phyloP scores from a whole-genome alignment of 2,797 vertebrate species.

The Tympanoctomys barrerae region DNA sequence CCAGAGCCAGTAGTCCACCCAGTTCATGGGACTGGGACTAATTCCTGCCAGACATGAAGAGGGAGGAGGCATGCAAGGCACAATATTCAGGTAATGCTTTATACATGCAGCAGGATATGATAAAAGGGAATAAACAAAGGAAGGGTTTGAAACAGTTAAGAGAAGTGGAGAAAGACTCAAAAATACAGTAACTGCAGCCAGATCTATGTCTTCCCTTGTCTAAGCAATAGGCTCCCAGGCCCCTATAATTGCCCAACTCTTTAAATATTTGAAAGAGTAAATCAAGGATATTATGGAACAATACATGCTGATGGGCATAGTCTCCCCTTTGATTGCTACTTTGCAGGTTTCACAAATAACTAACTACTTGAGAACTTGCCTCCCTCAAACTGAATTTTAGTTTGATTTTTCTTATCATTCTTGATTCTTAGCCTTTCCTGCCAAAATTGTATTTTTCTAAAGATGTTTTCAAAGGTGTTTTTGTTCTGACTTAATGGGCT shows the following conservation, averaged over 20 bases:
- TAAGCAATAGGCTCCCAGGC: neutral
- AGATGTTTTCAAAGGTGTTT: conserved; percentile 74
- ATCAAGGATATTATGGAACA: conserved; percentile 22
- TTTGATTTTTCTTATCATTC: conserved; percentile 66
- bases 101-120: rapidly evolving
- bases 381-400: conserved; percentile 65
- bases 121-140: neutral
- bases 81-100: neutral
- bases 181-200: neutral
- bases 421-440: conserved; percentile 72
- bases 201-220: neutral
- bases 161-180: conserved; percentile 12
- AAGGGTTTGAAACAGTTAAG: neutral
- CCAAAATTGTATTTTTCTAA: conserved; percentile 73
- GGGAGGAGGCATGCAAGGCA: neutral
- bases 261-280: conserved; percentile 46
- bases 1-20: neutral
- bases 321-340: conserved; percentile 38
- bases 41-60: neutral
- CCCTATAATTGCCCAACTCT: conserved; percentile 31
- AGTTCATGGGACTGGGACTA: neutral
- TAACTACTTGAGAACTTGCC: conserved; percentile 50
- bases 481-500: conserved; percentile 69
- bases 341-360: conserved; percentile 62
- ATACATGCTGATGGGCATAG: conserved; percentile 52